Evolutionary conservation across 2,888 invertebrate genomes (phyloP), one percentile per base, ranked within the genome.

Genomic region (Salpingus planirostris): DNA sequence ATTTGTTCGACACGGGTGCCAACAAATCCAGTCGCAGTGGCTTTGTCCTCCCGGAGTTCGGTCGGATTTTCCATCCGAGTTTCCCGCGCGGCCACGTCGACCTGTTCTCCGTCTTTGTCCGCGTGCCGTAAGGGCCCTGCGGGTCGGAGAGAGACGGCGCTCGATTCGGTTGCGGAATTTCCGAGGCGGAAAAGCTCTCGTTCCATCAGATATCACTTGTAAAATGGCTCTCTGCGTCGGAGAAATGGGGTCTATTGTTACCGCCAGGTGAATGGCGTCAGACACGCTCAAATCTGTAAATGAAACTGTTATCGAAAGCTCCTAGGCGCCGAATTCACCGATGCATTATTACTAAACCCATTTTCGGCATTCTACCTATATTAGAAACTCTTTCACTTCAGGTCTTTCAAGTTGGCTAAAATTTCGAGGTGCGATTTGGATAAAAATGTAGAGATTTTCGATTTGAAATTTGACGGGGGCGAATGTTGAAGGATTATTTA

Each of bases 1-100:
- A 65, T 65, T 65, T 65, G 65, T 65, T 59, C 64, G 60, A 65
- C 65, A 64, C 57, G 60, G 60, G 61, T 58, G 64, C 60, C 64
- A 61, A 64, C 64, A 65, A 65, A 65, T 65, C 62, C 63, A 55
- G 50, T 49, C 46, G 44, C 51, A 47, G 50, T 49, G 50, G 55
- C 55, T 54, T 54, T 52, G 50, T 52, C 38, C 45, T 40, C 31
- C 41, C n/a, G n/a, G n/a, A 41, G 38, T 43, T 46, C 38, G 36
- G 36, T 29, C n/a, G 42, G 41, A 41, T 44, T 49, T 47, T 43
- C 44, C 42, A 32, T 32, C 42, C n/a, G n/a, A n/a, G n/a, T n/a
- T n/a, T n/a, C n/a, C n/a, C n/a, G n/a, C n/a, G n/a, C n/a, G n/a
- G n/a, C n/a, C n/a, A n/a, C n/a, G n/a, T n/a, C n/a, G n/a, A n/a